Conservation (phyloP, 2,113 vertebrate species). For the Pseudorasbora parva region DNA sequence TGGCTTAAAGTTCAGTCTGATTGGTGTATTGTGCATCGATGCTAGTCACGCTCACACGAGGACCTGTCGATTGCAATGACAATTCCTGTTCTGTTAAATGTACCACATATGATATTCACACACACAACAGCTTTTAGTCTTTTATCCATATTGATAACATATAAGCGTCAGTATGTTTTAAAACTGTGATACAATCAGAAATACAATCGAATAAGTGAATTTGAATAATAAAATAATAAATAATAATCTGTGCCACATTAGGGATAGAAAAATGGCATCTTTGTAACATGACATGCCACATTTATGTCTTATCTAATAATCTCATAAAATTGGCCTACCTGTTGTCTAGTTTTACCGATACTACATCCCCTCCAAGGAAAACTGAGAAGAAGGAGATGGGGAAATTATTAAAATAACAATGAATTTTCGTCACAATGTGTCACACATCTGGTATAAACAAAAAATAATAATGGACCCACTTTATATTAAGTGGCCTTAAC, state of each 20-base stretch:
- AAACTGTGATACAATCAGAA: background rate
- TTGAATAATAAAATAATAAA: background rate
- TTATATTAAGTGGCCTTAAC: too few species aligned
- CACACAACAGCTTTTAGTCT: too few species aligned
- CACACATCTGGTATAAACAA: too few species aligned
- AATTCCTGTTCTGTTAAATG: background rate
- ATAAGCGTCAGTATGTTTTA: background rate
- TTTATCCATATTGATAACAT: too few species aligned
- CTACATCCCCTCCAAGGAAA: conserved; percentile 91
- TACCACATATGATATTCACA: background rate
- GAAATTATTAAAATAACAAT: conserved; percentile 76
- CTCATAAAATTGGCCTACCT: conserved; percentile 78
- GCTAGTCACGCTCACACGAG: background rate
- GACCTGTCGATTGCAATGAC: background rate
- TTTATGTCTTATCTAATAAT: too few species aligned
- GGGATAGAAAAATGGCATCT: background rate
- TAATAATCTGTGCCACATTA: background rate
- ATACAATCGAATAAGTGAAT: background rate
- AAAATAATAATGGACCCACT: too few species aligned
- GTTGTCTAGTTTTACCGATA: conserved; percentile 98
- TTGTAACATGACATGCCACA: background rate
- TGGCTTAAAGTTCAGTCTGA: conserved; percentile 33
- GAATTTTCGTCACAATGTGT: background rate
- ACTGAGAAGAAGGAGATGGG: conserved; percentile 98
- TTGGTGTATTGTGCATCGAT: background rate